Evolutionary conservation across 1,140 invertebrate genomes (phyloP), one percentile per base, ranked within the genome.

Genomic region (Halictus rubicundus): DNA sequence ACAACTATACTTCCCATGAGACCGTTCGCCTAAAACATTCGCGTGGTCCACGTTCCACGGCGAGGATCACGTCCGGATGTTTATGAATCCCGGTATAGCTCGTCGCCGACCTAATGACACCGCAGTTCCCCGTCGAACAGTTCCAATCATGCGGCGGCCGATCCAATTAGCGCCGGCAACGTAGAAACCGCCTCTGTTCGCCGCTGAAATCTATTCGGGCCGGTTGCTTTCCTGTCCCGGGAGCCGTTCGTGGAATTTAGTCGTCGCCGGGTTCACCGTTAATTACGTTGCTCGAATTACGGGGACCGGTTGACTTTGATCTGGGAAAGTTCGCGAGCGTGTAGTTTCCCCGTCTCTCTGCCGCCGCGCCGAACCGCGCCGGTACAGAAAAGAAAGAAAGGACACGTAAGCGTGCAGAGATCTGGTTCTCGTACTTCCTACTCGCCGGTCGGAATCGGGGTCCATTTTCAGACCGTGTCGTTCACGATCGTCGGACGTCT

Each of bases 401-500:
- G 69, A 73, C 80, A 84, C 74, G 80, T 82, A 69, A 84, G 66
- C 49, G 42, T 42, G 19, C 25, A 61, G 49, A 66, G 68, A 78
- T 84, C 78, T 81, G 37, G 64, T 77, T 68, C 54, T 32, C 46
- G 66, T 25, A 85, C 66, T 85, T 82, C 71, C 77, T 80, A 54
- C 27, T 76, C 63, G 68, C 23, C 65, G 42, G 42, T 14, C 42
- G 10, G 66, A 25, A 74, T 59, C 77, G 57, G 12, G 27, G 54
- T 66, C 54, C 32, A 59, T 59, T 72, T n/a, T 72, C 27, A 23
- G 59, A 14, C 37, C 27, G 64, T 64, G 68, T 69, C 68, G 64
- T 54, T 69, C 16, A 14, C 72, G 49, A 78, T 80, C 79, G 79
- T 71, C 72, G 63, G 49, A 78, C 76, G 49, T 82, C 60, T 68